Base-by-base conservation (phyloP, 2,113 vertebrate species). In the Capreolus pygargus region DNA sequence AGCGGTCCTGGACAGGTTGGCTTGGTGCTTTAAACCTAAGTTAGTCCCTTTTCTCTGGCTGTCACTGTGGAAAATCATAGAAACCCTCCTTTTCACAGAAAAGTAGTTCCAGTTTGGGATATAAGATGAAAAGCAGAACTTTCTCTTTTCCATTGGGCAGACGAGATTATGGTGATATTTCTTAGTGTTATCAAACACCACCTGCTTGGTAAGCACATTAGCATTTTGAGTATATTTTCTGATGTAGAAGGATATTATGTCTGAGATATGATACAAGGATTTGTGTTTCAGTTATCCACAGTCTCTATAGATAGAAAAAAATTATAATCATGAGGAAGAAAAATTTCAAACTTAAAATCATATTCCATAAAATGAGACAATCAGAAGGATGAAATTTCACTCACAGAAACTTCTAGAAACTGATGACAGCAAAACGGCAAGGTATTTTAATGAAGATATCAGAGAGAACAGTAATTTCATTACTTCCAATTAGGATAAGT, bases 201-300 rank as follows among this genome's bases (percentile, higher is more conserved):
- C 96, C 96, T 96, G 96, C 74, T 97, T 36, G 5, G 13, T 64
- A 36, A 97, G 64, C 43, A 67, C 47, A 95, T 94, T 97, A 97
- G 83, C 95, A 97, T 97, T 98, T 97, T 89, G 91, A 97, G 67
- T 93, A 52, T 89, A 93, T 96, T 97, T 91, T 96, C 86, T 78
- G 33, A 89, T 93, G 54, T 79, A 97, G 89, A 94, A 91, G 89
- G 81, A 82, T 96, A 96, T 97, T 78, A 97, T 91, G 43, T 84
- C 83, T 97, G 91, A 98, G 93, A 54, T 89, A 95, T 92, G 95
- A 89, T 70, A 64, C 17, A 95, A 6, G 60, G 50, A 96, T 84
- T 91, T 95, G 88, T 95, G 78, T 94, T 97, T 96, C 64, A 30
- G 79, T 98, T 97, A 95, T 97, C 74, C 85, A 58, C 64, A 85